These are phyloP conservation scores for Diuraphis noxia DNA, from an alignment of 1,140 invertebrate genomes.

Conservation along the genomic window DNA sequence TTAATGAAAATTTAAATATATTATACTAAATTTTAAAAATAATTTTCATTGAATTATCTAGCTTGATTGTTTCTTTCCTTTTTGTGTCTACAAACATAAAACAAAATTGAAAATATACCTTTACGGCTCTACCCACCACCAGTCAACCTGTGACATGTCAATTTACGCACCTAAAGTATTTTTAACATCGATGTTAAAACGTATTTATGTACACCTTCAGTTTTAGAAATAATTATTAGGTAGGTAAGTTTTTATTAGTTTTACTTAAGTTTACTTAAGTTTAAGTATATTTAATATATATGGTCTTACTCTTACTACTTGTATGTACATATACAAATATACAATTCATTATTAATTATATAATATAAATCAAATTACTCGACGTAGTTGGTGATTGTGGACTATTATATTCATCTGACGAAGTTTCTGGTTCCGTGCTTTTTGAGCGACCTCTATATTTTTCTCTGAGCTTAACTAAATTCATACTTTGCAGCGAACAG, in stretches of 20 bases:
- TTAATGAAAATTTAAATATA: not conserved
- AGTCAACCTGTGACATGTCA: not conserved
- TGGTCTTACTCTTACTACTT: too few relatives aligned
- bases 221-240: not conserved
- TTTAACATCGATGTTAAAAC: not conserved
- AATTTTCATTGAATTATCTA: not conserved
- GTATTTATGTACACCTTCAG: not conserved
- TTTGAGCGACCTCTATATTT: conserved; percentile 44
- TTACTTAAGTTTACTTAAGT: too few relatives aligned
- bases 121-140: not conserved
- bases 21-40: not conserved
- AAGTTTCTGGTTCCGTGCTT: conserved; percentile 42
- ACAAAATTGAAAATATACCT: too few relatives aligned
- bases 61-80: not conserved
- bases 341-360: conserved; percentile 5
- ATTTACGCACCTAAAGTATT: not conserved
- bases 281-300: too few relatives aligned
- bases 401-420: conserved; percentile 37
- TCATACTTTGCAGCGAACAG: conserved; percentile 46
- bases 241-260: too few relatives aligned
- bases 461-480: conserved; percentile 41
- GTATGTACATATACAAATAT: not conserved
- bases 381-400: conserved; percentile 36
- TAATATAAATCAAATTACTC: conserved; percentile 35
- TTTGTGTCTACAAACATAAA: not conserved